A percentile compares a stretch with the other conserved stretches of the same genome.
Evolutionary conservation across 2,888 invertebrate species (phyloP).

Genomic region (Acanthosepion esculentum): DNA sequence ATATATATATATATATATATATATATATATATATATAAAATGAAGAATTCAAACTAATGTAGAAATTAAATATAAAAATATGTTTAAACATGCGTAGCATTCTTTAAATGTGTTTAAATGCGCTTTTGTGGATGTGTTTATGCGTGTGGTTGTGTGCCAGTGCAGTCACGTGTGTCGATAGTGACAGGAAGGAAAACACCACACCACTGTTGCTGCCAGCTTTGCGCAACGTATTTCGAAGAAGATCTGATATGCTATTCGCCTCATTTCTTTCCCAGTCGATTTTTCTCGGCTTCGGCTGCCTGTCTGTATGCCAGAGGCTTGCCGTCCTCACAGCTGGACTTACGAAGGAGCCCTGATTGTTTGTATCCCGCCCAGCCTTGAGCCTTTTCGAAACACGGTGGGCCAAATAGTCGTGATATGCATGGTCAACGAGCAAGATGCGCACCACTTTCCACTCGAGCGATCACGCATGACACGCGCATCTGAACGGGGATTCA

Average conservation of each 20-base stretch:
- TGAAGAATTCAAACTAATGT: too few species aligned
- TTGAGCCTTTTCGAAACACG: neutral
- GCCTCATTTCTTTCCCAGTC: neutral
- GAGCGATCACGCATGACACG: neutral
- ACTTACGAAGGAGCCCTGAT: neutral
- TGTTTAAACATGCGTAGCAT: neutral
- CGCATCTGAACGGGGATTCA: neutral
- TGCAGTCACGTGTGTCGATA: neutral
- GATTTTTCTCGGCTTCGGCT: too few species aligned
- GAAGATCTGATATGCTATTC: neutral
- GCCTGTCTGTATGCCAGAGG: too few species aligned
- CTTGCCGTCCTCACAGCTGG: too few species aligned
- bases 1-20: neutral
- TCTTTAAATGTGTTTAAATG: neutral
- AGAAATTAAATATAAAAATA: neutral
- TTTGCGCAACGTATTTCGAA: neutral
- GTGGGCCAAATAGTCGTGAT: neutral
- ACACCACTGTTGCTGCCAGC: neutral
- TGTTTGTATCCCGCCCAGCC: neutral
- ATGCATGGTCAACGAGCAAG: neutral
- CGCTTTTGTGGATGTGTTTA: neutral
- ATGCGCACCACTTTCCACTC: neutral
- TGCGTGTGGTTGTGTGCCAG: neutral
- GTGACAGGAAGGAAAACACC: neutral
- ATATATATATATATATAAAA: neutral